Conservation (phyloP, 2,888 invertebrate genomes). For the Plagiodera versicolora region DNA sequence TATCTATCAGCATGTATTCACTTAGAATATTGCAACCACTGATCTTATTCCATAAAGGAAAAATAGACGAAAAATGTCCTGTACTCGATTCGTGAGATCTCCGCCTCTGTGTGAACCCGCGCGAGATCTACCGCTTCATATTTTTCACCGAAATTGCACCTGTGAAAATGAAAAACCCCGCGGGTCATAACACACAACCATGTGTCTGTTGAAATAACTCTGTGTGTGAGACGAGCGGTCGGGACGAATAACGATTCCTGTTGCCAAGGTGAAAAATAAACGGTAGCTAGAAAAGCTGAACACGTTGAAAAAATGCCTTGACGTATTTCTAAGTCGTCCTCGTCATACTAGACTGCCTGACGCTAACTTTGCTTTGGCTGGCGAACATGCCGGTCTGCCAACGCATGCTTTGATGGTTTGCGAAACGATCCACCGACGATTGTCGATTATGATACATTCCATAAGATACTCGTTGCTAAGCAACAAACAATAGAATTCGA, state of each 20-base stretch:
- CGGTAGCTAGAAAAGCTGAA: constrained; percentile 5
- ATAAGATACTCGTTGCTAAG: too few relatives aligned
- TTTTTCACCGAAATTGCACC: constrained; percentile 9
- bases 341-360: constrained; percentile 33
- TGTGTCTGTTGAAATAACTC: not conserved
- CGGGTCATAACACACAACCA: not conserved
- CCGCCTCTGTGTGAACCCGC: not conserved
- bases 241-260: constrained; percentile 10
- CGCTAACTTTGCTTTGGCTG: too few relatives aligned
- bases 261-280: constrained; percentile 27
- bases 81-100: too few relatives aligned
- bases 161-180: constrained; percentile 12
- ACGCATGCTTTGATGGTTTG: not conserved
- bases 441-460: too few relatives aligned
- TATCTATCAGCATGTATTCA: too few relatives aligned
- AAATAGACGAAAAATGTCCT: too few relatives aligned
- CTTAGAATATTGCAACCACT: too few relatives aligned
- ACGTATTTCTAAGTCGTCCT: constrained; percentile 17
- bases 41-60: too few relatives aligned
- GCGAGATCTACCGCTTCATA: not conserved
- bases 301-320: constrained; percentile 29
- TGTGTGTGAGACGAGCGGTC: not conserved
- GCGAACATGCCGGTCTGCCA: not conserved
- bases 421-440: too few relatives aligned
- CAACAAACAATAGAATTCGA: too few relatives aligned